Evolutionary conservation across 1,140 invertebrate species (phyloP), one percentile per base, ranked within the genome.

Genomic region (Drosophila ironensis): DNA sequence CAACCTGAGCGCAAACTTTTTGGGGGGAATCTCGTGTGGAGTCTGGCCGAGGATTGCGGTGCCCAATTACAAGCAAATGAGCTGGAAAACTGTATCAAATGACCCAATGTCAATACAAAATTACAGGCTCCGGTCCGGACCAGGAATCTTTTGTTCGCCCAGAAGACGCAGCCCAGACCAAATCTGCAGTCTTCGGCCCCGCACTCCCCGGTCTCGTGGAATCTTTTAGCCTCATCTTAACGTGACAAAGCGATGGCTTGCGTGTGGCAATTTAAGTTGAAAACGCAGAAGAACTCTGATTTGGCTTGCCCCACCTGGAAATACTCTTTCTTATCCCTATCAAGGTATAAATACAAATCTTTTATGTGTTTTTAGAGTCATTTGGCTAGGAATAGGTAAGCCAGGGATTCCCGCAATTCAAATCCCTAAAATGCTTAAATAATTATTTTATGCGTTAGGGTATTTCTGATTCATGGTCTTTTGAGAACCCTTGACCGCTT

Each of bases 31-130:
- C 73, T 51, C 73, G 60, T 67, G 71, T 47, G 66, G 76, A 84
- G 63, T 53, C 71, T 70, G 71, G 50, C 63, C 69, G 48, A 66
- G 60, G 63, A 41, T 63, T 64, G 51, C 44, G 76, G 82, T 87
- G 82, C 82, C 82, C 82, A 87, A 87, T 87, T 87, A 87, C 82
- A 87, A 82, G 76, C 73, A 87, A 87, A 87, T 87, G 82, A 87
- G 82, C 82, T 87, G 82, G 82, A 87, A 87, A 87, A 87, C 76
- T 87, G 84, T 87, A 87, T 87, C 82, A 87, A 87, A 87, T 87
- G 77, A 87, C 82, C 72, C 69, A 87, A 87, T 87, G 59, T 84
- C 80, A 84, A 78, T 63, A 74, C 77, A 78, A 86, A 86, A 86
- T 86, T 86, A 80, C 80, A 86, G 76, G 68, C 57, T 38, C 46